Evolutionary conservation across 1,140 invertebrate species (phyloP).

Genomic region (Bombus sibiricus): DNA sequence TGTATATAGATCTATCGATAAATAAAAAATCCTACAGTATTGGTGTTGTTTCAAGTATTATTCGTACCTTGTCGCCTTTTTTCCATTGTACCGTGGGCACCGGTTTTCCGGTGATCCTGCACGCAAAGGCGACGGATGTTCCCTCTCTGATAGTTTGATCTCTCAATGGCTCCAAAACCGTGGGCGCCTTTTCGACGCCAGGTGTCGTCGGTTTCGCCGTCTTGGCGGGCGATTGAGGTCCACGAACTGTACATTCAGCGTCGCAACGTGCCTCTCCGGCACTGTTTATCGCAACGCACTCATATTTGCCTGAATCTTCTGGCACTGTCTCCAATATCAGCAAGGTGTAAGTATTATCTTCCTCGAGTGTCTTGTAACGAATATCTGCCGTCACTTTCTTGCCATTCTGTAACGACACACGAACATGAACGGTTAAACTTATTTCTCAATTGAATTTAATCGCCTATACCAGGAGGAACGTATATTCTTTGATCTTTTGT

Average conservation of each 20-base stretch:
- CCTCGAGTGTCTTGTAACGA: constrained; percentile 94
- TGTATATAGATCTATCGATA: too few species aligned
- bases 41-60: not conserved
- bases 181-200: constrained; percentile 89
- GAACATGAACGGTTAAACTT: not conserved
- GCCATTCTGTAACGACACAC: constrained; percentile 86
- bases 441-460: not conserved
- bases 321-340: constrained; percentile 92
- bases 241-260: constrained; percentile 89
- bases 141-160: constrained; percentile 94
- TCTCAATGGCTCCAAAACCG: constrained; percentile 90
- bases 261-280: constrained; percentile 95
- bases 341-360: constrained; percentile 93
- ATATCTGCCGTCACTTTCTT: constrained; percentile 94
- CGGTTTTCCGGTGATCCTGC: constrained; percentile 91
- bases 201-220: constrained; percentile 84
- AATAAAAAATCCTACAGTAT: not conserved
- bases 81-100: constrained; percentile 95
- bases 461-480: not conserved
- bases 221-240: constrained; percentile 86
- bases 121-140: constrained; percentile 92
- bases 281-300: constrained; percentile 95
- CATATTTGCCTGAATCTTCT: constrained; percentile 94
- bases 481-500: not conserved
- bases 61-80: constrained; percentile 90